phyloP scores from a whole-genome alignment of 2,113 vertebrate species.

The Chloropsis hardwickii region DNA sequence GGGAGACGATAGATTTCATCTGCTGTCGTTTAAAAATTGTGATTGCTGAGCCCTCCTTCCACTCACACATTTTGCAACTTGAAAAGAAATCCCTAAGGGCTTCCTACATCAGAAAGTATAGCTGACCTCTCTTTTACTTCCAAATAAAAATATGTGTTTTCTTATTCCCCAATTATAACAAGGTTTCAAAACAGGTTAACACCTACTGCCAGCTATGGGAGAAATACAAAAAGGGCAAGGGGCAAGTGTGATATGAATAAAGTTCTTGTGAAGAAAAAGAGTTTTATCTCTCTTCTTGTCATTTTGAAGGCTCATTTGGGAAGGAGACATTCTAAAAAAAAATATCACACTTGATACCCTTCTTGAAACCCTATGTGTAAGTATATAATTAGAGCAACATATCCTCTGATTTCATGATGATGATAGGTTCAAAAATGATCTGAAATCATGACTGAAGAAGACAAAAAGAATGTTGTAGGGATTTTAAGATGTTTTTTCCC shows the following conservation, averaged over 20 bases:
- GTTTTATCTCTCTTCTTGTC: neutral
- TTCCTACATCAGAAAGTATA: neutral
- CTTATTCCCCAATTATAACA: neutral
- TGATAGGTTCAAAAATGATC: neutral
- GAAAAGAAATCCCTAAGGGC: neutral
- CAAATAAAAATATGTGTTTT: neutral
- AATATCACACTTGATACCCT: neutral
- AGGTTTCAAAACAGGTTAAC: neutral
- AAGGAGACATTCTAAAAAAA: neutral
- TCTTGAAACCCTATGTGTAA: neutral
- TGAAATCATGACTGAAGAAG: neutral
- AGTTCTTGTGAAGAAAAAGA: neutral
- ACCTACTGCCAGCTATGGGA: neutral
- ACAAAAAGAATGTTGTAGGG: neutral
- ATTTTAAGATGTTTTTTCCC: rapidly evolving
- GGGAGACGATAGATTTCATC: neutral
- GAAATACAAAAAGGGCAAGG: neutral
- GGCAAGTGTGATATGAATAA: neutral
- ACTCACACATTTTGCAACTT: neutral
- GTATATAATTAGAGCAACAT: neutral
- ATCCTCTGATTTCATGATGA: neutral
- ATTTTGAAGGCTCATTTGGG: neutral
- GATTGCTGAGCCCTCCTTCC: neutral
- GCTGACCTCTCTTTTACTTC: neutral
- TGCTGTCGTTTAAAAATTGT: neutral